Evolutionary conservation across 2,113 vertebrate genomes (phyloP), one percentile per base, ranked within the genome.

Genomic region (Festucalex cinctus): DNA sequence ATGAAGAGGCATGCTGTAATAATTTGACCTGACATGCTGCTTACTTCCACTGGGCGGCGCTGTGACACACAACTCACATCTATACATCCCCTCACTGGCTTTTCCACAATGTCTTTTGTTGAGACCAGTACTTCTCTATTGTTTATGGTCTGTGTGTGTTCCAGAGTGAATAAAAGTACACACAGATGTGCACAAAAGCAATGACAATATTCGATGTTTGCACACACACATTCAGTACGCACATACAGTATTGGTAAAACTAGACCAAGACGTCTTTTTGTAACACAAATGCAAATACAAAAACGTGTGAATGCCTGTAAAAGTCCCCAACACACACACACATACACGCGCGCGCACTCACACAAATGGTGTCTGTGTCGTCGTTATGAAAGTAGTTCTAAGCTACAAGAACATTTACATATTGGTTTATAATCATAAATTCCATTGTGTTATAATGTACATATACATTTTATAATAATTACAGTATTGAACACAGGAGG

Each of bases 381-480:
- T 85, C 75, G 76, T 57, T 85, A 88, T 85, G 84, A 86, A 89
- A 89, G 74, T 73, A 76, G 63, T 24, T 80, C 81, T 85, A 89
- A 70, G 65, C 81, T 88, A 85, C 70, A 81, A 73, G 77, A 79
- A 92, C 89, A 87, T 88, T 69, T 88, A 81, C 83, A 86, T 88
- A 65, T 70, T 75, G 70, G 73, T 86, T 86, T 82, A 88, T 85
- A 76, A 85, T 87, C 66, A 84, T 86, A 80, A 81, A 85, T 86
- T 84, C 75, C 86, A 71, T 86, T 71, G 66, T 81, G 80, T 78
- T 76, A 44, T 74, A 81, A 86, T 88, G 78, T 88, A 88, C 85
- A 89, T 76, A 63, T 74, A 70, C 54, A 68, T 58, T 70, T 70
- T 81, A 43, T 62, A 16, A 67, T 85, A 68, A 13, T 83, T 80